Evolutionary conservation across 2,797 vertebrate genomes (phyloP), one percentile per base, ranked within the genome.

Genomic region (Gambelia wislizenii): DNA sequence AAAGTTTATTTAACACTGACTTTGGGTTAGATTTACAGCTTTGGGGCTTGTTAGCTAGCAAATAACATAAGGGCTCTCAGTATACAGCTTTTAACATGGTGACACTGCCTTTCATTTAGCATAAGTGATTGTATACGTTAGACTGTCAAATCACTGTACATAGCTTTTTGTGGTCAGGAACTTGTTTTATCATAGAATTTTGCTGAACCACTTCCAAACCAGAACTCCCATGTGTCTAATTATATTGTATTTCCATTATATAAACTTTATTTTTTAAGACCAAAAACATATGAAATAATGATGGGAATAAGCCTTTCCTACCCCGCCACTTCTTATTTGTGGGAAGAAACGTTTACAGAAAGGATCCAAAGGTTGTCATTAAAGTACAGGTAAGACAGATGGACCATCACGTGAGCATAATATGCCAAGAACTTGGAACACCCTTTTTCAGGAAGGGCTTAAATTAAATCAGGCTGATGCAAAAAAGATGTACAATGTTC

Each of bases 111-210:
- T 94, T 92, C 91, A 93, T 92, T 95, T 94, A 85, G 80, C 39
- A 0, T 89, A 92, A 94, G 92, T 92, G 91, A 94, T 92, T 91
- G 92, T 94, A 93, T 61, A 91, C 79, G 87, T 92, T 90, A 78
- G 79, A 89, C 92, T 87, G 85, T 91, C 89, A 94, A 92, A 92
- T 92, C 90, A 87, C 86, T 84, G 86, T 91, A 86, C 93, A 92
- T 76, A 95, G 93, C 90, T 94, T 91, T 86, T 95, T 96, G 95
- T 95, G 94, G 95, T 47, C 25, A 61, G 85, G 91, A 92, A 42
- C 92, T 94, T 91, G 93, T 96, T 96, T 95, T 96, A 95, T 96
- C 96, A 94, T 93, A 96, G 93, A 94, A 95, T 94, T 91, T 90
- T 93, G 89, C 94, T 95, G 94, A 95, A 92, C 75, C 84, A 75